phyloP scores from a whole-genome alignment of 2,113 vertebrate species.

The Cairina moschata region DNA sequence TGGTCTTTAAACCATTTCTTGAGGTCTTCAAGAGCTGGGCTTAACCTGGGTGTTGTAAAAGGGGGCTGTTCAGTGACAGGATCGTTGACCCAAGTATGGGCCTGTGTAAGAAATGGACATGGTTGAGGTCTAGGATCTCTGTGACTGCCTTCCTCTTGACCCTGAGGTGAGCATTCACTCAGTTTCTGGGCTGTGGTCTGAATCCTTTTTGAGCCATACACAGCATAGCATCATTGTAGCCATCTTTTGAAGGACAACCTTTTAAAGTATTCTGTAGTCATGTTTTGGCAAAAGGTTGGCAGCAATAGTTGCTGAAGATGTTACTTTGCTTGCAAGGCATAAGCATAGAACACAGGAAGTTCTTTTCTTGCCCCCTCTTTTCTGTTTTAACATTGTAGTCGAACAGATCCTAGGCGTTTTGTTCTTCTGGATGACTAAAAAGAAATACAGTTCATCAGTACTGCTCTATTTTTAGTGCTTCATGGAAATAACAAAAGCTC shows the following conservation, averaged over 20 bases:
- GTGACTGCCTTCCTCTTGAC: neutral
- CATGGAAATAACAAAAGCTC: neutral
- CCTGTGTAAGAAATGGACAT: neutral
- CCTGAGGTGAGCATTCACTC: neutral
- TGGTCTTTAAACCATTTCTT: neutral
- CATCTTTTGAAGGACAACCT: neutral
- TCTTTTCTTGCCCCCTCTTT: neutral
- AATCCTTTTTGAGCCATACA: neutral
- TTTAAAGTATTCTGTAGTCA: neutral
- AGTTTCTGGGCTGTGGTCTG: neutral
- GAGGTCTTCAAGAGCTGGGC: neutral
- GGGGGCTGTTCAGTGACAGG: rapidly evolving
- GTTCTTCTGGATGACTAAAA: neutral
- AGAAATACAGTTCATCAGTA: neutral
- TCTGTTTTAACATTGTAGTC: neutral
- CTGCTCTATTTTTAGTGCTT: neutral
- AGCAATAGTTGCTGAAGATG: neutral
- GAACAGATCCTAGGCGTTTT: neutral
- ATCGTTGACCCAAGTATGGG: neutral
- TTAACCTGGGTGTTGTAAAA: neutral
- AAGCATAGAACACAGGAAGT: neutral
- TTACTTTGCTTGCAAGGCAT: neutral
- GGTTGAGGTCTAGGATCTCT: neutral
- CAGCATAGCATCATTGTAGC: neutral
- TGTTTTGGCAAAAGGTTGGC: neutral